These are phyloP conservation scores for Forbesichthys papilliferus DNA, from an alignment of 2,113 vertebrate genomes.

Conservation along the genomic window DNA sequence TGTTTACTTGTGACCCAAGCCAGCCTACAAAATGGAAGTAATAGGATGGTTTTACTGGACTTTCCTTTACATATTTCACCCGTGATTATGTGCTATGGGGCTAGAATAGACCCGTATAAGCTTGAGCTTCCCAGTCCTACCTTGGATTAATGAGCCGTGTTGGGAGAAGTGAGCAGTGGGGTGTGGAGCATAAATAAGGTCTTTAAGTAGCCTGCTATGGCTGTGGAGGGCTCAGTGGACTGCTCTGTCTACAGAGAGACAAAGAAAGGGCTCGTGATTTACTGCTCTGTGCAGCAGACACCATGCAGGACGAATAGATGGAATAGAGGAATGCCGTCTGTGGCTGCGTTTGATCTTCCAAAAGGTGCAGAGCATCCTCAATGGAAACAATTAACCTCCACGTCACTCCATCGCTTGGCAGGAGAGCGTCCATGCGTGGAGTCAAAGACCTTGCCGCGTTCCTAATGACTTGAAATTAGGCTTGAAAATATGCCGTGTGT, in stretches of 20 bases:
- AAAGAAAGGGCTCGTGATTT: constrained; percentile 66
- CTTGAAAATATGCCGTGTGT: too few species aligned
- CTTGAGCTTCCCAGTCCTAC: constrained; percentile 63
- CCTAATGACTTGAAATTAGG: too few species aligned
- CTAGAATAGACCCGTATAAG: constrained; percentile 69
- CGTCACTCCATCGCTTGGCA: constrained; percentile 23
- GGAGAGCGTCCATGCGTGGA: too few species aligned
- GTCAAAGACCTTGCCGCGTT: too few species aligned
- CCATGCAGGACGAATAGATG: constrained; percentile 57
- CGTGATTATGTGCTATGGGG: constrained; percentile 47
- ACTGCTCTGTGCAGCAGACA: constrained; percentile 45
- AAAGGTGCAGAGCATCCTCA: constrained; percentile 39
- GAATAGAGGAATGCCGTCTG: constrained; percentile 38
- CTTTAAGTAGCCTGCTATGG: constrained; percentile 71
- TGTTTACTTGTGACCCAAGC: constrained; percentile 1
- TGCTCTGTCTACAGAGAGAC: constrained; percentile 59
- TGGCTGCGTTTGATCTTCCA: constrained; percentile 36
- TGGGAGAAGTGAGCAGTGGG: constrained; percentile 72
- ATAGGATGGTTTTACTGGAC: constrained; percentile 26
- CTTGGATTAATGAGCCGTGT: constrained; percentile 73
- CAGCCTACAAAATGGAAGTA: constrained; percentile 6
- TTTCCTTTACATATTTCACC: constrained; percentile 49
- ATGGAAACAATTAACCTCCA: constrained; percentile 45
- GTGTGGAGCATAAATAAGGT: constrained; percentile 73
- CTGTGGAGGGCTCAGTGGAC: constrained; percentile 58